Evolutionary conservation across 2,113 vertebrate genomes (phyloP), one percentile per base, ranked within the genome.

Genomic region (Brienomyrus brachyistius): DNA sequence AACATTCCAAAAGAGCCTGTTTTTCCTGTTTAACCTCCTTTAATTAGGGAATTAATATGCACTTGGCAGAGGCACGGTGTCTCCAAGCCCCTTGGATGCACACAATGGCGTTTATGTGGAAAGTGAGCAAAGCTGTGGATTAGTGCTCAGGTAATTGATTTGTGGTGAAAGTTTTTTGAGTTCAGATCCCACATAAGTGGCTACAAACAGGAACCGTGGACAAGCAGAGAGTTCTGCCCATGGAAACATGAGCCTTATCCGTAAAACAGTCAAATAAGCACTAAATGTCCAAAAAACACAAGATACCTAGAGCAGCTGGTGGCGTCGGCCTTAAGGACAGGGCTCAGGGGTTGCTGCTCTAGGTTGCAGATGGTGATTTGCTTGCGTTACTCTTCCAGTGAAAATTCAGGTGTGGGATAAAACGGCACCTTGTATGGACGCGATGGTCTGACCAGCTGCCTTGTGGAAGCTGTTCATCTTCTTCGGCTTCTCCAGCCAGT

Each of bases 21-120:
- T 88, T 88, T 50, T 70, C 59, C 10, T 48, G n/a, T 45, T 45
- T 51, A 27, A 27, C 21, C n/a, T 48, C 15, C 1, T 51, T 86
- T 51, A 86, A 86, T 86, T 50, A 85, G 43, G 47, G 23, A 86
- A 86, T 80, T 80, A 80, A 80, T 27, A 86, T 48, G 83, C 21
- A 11, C 19, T 54, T 87, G 50, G n/a, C 50, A 59, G 40, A 54
- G 23, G 56, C 31, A 19, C n/a, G 21, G 13, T 35, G 48, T 52
- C 48, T 40, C 85, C 6, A 3, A 35, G 85, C 47, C 56, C 62
- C 27, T 50, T 27, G 74, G 35, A 80, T 43, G 43, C 35, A 40
- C 74, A 80, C 74, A 43, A 80, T 80, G 35, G 31, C 35, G 3
- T 80, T 80, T 80, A 80, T 80, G 74, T 80, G 74, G 35, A 80